Evolutionary conservation across 2,888 invertebrate species (phyloP), one percentile per base, ranked within the genome.

Genomic region (Mythimna albipuncta): DNA sequence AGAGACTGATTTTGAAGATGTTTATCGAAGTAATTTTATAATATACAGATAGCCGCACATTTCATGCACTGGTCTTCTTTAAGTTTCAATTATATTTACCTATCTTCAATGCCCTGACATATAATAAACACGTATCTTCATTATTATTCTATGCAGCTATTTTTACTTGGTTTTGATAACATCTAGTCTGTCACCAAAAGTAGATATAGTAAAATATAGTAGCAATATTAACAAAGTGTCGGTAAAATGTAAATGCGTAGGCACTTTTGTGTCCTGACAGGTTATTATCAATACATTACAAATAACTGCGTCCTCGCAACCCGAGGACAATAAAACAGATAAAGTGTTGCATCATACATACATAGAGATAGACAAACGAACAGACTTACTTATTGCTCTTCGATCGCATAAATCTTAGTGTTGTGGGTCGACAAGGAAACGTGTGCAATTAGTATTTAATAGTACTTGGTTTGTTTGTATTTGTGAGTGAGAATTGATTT

Each of bases 341-440:
- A 84, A 75, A 76, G 35, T 68, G 38, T 77, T 80, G 69, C 74
- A 79, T 64, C 66, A 72, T 65, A 32, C 61, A 54, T 50, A 54
- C 50, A 66, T 10, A 47, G 21, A 75, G 11, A 59, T 38, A 54
- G 9, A 55, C 62, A 6, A 32, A 55, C 26, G n/a, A n/a, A 44
- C n/a, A 57, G 44, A 54, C 63, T n/a, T 26, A 54, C 10, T 1
- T 64, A 50, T 55, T 69, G 77, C 64, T 72, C 84, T 75, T 82
- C 77, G 82, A 64, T 75, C 84, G 65, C 84, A 84, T 84, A 79
- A 84, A 84, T 82, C 82, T 78, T 68, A n/a, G 50, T 55, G 41
- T 76, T 72, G 72, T 75, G 58, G 83, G 75, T 75, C 73, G 47
- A 83, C 44, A 41, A 75, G 67, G 70, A 75, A 79, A 71, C n/a